Conservation (phyloP, 2,797 vertebrate genomes). For the Naso thynnoides region DNA sequence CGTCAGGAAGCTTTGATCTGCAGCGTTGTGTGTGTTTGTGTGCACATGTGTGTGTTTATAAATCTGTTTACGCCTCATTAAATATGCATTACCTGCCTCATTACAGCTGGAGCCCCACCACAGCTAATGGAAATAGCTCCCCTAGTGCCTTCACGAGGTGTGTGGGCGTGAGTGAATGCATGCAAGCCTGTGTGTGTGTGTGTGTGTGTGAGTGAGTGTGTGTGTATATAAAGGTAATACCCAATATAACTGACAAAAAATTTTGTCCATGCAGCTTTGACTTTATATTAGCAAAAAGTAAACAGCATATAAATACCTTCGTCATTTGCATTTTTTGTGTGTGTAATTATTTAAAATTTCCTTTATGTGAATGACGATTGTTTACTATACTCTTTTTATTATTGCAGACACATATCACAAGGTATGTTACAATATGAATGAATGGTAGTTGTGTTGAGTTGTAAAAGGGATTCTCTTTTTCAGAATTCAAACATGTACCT, state of each 20-base stretch:
- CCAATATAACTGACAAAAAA: constrained; percentile 15
- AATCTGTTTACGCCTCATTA: constrained; percentile 86
- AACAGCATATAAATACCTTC: neutral
- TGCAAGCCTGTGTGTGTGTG: constrained; percentile 16
- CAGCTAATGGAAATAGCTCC: constrained; percentile 73
- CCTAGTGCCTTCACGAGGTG: constrained; percentile 70
- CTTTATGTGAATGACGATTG: neutral
- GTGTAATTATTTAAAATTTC: constrained; percentile 13
- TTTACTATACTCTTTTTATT: neutral
- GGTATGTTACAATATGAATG: neutral
- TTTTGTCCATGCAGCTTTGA: constrained; percentile 28
- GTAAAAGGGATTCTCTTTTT: neutral
- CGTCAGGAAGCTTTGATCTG: constrained; percentile 41
- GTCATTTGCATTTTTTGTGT: constrained; percentile 7
- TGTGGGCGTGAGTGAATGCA: constrained; percentile 53
- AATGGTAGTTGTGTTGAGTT: neutral
- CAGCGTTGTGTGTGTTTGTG: constrained; percentile 42
- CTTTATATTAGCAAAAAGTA: constrained; percentile 16
- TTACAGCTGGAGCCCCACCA: constrained; percentile 80
- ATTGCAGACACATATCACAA: neutral
- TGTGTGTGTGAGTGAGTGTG: constrained; percentile 33
- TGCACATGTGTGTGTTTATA: constrained; percentile 70
- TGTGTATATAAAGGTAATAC: constrained; percentile 39
- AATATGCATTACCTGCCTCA: constrained; percentile 89
- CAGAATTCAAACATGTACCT: constrained; percentile 14